Base-by-base conservation (phyloP, 1,140 invertebrate genomes). In the Diorhabda sublineata region DNA sequence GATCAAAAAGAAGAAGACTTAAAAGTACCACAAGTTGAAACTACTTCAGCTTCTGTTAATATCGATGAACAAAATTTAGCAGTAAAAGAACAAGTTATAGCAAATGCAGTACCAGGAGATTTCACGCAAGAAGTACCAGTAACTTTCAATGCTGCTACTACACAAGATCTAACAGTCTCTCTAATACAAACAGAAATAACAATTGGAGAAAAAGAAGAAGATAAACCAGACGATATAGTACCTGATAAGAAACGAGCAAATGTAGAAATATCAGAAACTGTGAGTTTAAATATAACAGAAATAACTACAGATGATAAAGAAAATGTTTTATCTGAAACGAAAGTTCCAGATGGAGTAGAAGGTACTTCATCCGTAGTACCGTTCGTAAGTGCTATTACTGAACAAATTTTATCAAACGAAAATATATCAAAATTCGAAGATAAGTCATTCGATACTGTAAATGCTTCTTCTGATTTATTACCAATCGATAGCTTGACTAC, bases 281-380 rank as follows among this genome's bases (percentile, higher is more conserved):
- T 85, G 79, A 74, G 82, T 72, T 57, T 87, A 5, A 77, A 82
- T 69, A 76, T 87, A 3, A 82, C 74, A 0, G 75, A 85, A 75
- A 82, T 84, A 3, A 75, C 83, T 66, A 63, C 82, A 4, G 79
- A 84, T 67, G 83, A 87, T 58, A 86, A 84, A 77, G 87, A 88
- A 80, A 81, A 79, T 47, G 45, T 74, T 58, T 74, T 87, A 43
- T 70, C 73, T 26, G 69, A 80, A 42, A 73, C 74, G 68, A 71
- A 72, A 61, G 79, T 73, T 68, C 84, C 83, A 4, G 78, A 83
- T 71, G 70, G 60, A 8, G 78, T 72, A 3, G 80, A 83, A 78
- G 85, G 87, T 44, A 75, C 76, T 3, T 60, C 86, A 7, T 81
- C 84, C 57, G 81, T 87, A 67, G 78, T 82, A 71, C 75, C 82